Base-by-base conservation (phyloP, 2,113 vertebrate species). In the Crotalus tigris region DNA sequence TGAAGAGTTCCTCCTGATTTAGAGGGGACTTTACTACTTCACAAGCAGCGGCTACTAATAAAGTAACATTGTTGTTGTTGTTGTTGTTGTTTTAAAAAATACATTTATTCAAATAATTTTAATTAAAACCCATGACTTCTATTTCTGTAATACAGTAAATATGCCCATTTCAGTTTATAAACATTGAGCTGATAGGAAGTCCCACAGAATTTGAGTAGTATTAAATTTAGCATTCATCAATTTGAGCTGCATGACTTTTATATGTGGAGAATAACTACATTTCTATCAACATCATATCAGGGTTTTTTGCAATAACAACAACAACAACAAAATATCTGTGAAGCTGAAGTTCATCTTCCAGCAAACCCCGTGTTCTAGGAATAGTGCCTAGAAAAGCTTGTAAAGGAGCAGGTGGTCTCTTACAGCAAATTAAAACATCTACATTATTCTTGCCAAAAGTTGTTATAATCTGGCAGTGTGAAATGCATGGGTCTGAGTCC, bases 401-500 rank as follows among this genome's bases (percentile, higher is more conserved):
- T 93, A 93, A 86, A 92, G 87, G 81, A 59, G 55, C 87, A 93
- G 88, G 92, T 93, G 69, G 75, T 93, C 75, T 81, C 55, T 81
- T 86, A 59, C 55, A 93, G 44, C 44, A 90, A 85, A 90, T 90
- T 90, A 85, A 59, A 81, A 85, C 23, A 21, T 85, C 69, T 90
- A 61, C 49, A 58, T 39, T 1, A 26, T 69, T 64, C 33, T 93
- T 90, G 44, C 69, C 54, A 93, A 59, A 92, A 85, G 19, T 55
- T 59, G 75, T 90, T 90, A 85, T 59, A 90, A 85, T 90, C 75
- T 93, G 88, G 88, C 92, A 90, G n/a, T 44, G 46, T n/a, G 53
- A 49, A 59, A 39, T 21, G 21, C 54, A 86, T 61, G 46, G 21
- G 46, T 90, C 75, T 61, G 29, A 49, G 44, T 88, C n/a, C 54